phyloP scores from a whole-genome alignment of 2,797 vertebrate species.

The Pipistrellus pygmaeus region DNA sequence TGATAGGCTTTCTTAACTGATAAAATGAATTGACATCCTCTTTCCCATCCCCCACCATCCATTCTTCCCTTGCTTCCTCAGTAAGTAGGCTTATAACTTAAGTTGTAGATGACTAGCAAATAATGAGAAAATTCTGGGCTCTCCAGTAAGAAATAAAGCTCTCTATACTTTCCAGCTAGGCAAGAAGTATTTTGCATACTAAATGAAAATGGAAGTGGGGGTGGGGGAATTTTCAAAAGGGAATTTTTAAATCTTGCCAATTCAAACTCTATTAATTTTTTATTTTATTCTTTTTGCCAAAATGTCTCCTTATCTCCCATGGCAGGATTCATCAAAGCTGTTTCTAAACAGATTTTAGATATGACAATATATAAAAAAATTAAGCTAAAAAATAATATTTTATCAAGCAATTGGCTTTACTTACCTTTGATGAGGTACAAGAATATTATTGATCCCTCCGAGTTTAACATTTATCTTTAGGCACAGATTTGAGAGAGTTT shows the following conservation, averaged over 20 bases:
- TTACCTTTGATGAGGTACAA: constrained; percentile 93
- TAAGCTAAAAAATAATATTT: constrained; percentile 52
- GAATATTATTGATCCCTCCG: constrained; percentile 93
- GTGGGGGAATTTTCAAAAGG: not conserved
- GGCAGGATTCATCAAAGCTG: constrained; percentile 16
- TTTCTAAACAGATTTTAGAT: constrained; percentile 16
- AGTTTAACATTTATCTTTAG: constrained; percentile 93
- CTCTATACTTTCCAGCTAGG: not conserved
- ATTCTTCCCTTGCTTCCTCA: not conserved
- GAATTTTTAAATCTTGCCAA: constrained; percentile 41
- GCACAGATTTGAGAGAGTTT: constrained; percentile 93
- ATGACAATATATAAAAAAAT: constrained; percentile 38
- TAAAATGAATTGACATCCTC: not conserved
- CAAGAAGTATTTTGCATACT: not conserved
- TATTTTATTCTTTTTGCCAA: not conserved
- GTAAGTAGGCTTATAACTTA: not conserved
- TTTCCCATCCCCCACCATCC: not conserved
- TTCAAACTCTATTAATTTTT: not conserved
- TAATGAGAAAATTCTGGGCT: not conserved
- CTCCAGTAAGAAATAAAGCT: constrained; percentile 17
- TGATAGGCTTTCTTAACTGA: not conserved
- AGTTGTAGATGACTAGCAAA: constrained; percentile 25
- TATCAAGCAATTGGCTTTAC: constrained; percentile 59
- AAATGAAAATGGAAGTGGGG: constrained; percentile 14
- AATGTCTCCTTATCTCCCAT: not conserved